Base-by-base conservation (phyloP, 2,797 vertebrate genomes). In the Lemur catta region DNA sequence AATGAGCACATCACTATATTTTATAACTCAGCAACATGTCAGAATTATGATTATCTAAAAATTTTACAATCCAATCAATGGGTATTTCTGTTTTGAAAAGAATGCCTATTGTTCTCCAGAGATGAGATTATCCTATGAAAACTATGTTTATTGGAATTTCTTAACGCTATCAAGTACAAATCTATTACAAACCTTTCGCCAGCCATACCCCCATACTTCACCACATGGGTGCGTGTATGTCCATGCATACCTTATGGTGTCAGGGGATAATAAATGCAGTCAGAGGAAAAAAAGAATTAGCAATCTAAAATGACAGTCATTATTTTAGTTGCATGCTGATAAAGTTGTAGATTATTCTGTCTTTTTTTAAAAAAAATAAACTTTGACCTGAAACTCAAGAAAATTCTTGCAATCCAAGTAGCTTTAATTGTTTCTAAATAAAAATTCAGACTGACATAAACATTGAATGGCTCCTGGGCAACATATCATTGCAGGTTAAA, bases 381-480 rank as follows among this genome's bases (percentile, higher is more conserved):
- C 79, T 89, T 89, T 96, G 90, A 96, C 88, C 88, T 50, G 71
- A 76, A 96, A 93, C 76, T 76, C 86, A 90, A 18, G 43, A 74
- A 93, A 87, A 48, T 82, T 81, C 55, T 89, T 84, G 86, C 93
- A 97, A 95, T 79, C 50, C 93, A 96, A 90, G 84, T 86, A 79
- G 50, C 76, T 96, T 95, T 98, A 96, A 97, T 97, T 97, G 95
- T 97, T 96, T 97, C 89, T 95, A 97, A 97, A 97, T 97, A 96
- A 96, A 97, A 97, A 96, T 97, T 81, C 41, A 85, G 67, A 97
- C 91, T 90, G 91, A 59, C 52, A 94, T 71, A 96, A 96, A 95
- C 80, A 93, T 50, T 67, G 33, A 86, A 96, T 96, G 93, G 95
- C 89, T 94, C 57, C 93, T 95, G 72, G 96, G 95, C 86, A 93